phyloP scores from a whole-genome alignment of 1,140 invertebrate genomes.

The Drosophila rhopaloa region DNA sequence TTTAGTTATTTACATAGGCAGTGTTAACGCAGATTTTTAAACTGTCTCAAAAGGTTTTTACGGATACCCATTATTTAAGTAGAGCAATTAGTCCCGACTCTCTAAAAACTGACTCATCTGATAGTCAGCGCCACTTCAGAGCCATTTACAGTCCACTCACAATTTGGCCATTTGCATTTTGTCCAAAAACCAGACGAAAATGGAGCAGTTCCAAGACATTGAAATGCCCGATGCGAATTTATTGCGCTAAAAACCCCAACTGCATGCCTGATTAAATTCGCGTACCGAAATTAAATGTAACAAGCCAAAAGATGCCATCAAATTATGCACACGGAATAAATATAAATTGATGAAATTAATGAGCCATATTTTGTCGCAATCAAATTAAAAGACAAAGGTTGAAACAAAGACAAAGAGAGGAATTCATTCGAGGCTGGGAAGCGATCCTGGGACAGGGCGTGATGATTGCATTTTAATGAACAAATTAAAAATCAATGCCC shows the following conservation, averaged over 20 bases:
- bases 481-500: slow-evolving; percentile 80
- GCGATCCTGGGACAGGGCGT: slow-evolving; percentile 46
- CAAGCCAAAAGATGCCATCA: slow-evolving; percentile 22
- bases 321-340: slow-evolving; percentile 39
- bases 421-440: slow-evolving; percentile 37
- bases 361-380: slow-evolving; percentile 58
- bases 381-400: slow-evolving; percentile 46
- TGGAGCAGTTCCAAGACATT: slow-evolving; percentile 66
- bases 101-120: slow-evolving; percentile 24
- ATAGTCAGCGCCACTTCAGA: slow-evolving; percentile 11
- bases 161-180: slow-evolving; percentile 57
- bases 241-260: slow-evolving; percentile 59
- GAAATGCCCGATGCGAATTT: slow-evolving; percentile 64
- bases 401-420: slow-evolving; percentile 1
- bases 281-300: slow-evolving; percentile 55
- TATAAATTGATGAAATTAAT: slow-evolving; percentile 70
- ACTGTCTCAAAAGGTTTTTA: neutral
- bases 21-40: too few relatives aligned
- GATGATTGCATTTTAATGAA: slow-evolving; percentile 82
- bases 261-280: slow-evolving; percentile 61
- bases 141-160: slow-evolving; percentile 56
- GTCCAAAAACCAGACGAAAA: slow-evolving; percentile 59
- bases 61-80: neutral
- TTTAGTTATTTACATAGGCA: too few relatives aligned
- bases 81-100: neutral